Percentiles rank a stretch among this genome's conserved stretches.
These are phyloP conservation scores for Phyto melanocephala DNA, from an alignment of 2,888 invertebrate species.

Conservation along the genomic window DNA sequence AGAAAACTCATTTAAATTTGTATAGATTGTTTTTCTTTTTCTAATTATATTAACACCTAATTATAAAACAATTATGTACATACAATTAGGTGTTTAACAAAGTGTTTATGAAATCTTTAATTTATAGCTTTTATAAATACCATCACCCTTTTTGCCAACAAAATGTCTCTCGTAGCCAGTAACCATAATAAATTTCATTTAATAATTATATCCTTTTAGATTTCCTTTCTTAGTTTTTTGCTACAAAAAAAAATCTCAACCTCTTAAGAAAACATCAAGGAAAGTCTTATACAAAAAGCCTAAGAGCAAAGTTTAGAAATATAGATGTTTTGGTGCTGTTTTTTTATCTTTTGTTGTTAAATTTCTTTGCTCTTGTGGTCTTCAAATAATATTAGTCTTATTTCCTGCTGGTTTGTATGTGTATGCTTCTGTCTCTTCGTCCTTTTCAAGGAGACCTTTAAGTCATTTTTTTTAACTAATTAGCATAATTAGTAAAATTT, in stretches of 20 bases:
- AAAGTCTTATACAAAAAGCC: background rate
- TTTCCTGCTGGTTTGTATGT: background rate
- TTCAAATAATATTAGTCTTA: background rate
- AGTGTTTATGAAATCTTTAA: background rate
- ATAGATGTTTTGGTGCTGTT: too few relatives aligned
- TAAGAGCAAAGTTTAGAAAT: background rate
- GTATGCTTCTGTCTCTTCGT: too few relatives aligned
- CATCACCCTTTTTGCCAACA: too few relatives aligned
- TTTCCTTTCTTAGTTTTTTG: too few relatives aligned
- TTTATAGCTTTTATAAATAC: background rate
- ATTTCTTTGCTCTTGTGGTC: background rate
- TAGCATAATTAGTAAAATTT: constrained; percentile 3
- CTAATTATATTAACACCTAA: background rate
- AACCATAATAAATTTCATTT: too few relatives aligned
- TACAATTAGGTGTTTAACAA: background rate
- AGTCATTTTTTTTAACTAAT: background rate
- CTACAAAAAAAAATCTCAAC: too few relatives aligned
- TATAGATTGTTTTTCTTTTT: too few relatives aligned
- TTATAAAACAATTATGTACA: background rate
- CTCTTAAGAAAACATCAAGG: too few relatives aligned
- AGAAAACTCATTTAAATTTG: too few relatives aligned
- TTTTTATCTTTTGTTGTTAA: background rate
- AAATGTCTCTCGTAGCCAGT: too few relatives aligned
- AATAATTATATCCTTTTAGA: too few relatives aligned
- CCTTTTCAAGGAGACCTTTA: background rate